Conservation (phyloP, 2,797 vertebrate species). For the Silurus aristotelis region DNA sequence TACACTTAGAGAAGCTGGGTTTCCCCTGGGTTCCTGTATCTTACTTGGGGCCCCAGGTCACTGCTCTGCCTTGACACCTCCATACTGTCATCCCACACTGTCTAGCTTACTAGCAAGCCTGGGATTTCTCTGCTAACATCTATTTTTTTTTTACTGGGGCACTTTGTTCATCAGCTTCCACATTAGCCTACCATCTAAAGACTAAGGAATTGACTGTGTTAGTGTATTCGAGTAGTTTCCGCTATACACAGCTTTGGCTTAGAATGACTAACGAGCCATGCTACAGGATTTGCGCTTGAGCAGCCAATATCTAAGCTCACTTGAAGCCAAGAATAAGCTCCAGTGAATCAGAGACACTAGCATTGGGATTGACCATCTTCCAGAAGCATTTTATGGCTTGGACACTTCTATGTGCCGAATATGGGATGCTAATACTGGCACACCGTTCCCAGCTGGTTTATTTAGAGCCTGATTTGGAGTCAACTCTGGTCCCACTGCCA, state of each 20-base stretch:
- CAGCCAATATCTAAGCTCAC: slow-evolving; percentile 16
- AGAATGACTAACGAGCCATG: background rate
- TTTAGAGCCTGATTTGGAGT: background rate
- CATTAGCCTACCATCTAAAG: background rate
- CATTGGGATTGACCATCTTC: slow-evolving; percentile 8
- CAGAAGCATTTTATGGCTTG: background rate
- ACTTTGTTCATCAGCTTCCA: background rate
- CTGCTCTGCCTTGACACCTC: background rate
- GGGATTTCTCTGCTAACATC: background rate
- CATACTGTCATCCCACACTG: background rate
- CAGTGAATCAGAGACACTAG: background rate
- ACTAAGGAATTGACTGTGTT: slow-evolving; percentile 5
- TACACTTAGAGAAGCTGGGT: no score
- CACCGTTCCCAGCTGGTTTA: background rate
- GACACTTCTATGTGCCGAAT: background rate
- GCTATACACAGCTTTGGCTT: slow-evolving; percentile 2
- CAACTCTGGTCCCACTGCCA: background rate
- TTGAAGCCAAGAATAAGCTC: background rate
- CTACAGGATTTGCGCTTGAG: slow-evolving; percentile 10
- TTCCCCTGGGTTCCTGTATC: background rate
- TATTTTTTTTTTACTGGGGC: background rate
- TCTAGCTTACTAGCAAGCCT: background rate
- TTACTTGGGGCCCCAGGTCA: background rate
- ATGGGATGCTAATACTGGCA: background rate
- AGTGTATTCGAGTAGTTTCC: background rate